These are phyloP conservation scores for Brachystomella parvula DNA, from an alignment of 1,140 invertebrate species.

Conservation along the genomic window DNA sequence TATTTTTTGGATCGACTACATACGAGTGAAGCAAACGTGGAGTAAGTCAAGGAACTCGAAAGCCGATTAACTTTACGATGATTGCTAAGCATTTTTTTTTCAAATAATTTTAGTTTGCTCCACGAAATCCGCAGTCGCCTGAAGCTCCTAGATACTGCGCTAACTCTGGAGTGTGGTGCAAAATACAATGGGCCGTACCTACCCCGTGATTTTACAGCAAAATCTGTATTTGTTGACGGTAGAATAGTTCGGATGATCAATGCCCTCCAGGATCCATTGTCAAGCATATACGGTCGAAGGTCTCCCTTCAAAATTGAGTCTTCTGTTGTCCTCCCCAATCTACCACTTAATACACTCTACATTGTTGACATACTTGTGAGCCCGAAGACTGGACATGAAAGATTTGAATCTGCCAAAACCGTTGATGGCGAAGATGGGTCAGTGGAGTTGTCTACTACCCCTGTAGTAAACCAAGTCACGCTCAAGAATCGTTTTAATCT, in stretches of 20 bases:
- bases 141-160: constrained; percentile 55
- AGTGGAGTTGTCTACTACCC: background rate
- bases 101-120: constrained; percentile 32
- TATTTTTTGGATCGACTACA: constrained; percentile 53
- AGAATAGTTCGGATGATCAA: constrained; percentile 50
- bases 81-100: constrained; percentile 12
- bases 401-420: background rate
- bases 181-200: constrained; percentile 50
- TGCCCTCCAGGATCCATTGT: constrained; percentile 46
- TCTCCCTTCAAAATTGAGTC: constrained; percentile 33
- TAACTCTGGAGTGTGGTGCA: constrained; percentile 54
- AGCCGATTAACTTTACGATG: background rate
- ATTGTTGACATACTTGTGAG: constrained; percentile 56
- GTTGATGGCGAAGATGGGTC: background rate
- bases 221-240: constrained; percentile 47
- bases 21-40: constrained; percentile 35
- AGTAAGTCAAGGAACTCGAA: constrained; percentile 24
- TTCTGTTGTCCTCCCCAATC: constrained; percentile 47
- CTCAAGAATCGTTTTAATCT: background rate
- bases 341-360: constrained; percentile 54
- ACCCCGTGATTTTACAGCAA: constrained; percentile 47
- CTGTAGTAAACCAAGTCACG: background rate
- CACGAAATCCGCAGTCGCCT: constrained; percentile 46
- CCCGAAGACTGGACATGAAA: constrained; percentile 38
- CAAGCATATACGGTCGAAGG: constrained; percentile 34